phyloP scores from a whole-genome alignment of 2,888 invertebrate genomes.

The Leucophenga maculata region DNA sequence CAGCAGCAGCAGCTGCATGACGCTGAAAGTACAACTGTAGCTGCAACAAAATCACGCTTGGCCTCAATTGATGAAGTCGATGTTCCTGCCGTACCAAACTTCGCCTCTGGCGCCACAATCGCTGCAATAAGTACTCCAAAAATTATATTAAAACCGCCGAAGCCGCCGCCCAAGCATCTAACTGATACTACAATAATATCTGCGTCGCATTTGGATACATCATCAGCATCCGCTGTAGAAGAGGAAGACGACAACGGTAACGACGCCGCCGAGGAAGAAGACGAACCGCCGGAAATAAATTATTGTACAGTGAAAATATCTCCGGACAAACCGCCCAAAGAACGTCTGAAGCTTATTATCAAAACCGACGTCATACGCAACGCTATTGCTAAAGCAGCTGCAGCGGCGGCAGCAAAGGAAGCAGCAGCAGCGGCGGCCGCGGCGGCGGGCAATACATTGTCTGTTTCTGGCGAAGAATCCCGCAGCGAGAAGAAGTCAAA shows the following conservation, averaged over 20 bases:
- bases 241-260: slow-evolving; percentile 53
- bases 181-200: slow-evolving; percentile 17
- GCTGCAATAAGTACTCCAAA: slow-evolving; percentile 57
- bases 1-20: slow-evolving; percentile 39
- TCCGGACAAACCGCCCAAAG: slow-evolving; percentile 72
- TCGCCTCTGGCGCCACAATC: not conserved
- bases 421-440: slow-evolving; percentile 46
- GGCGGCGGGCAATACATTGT: slow-evolving; percentile 26
- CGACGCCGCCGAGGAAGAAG: slow-evolving; percentile 54
- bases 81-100: slow-evolving; percentile 44
- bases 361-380: slow-evolving; percentile 71
- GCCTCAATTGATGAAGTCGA: slow-evolving; percentile 46
- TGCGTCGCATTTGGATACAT: slow-evolving; percentile 21
- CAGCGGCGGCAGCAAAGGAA: slow-evolving; percentile 62
- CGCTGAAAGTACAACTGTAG: slow-evolving; percentile 7
- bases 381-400: slow-evolving; percentile 70
- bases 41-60: slow-evolving; percentile 43
- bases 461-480: slow-evolving; percentile 45
- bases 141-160: slow-evolving; percentile 62
- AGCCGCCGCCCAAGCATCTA: slow-evolving; percentile 50
- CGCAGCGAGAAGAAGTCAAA: slow-evolving; percentile 62
- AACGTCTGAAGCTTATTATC: slow-evolving; percentile 73
- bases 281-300: slow-evolving; percentile 69
- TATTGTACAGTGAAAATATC: slow-evolving; percentile 71
- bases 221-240: slow-evolving; percentile 26